phyloP scores from a whole-genome alignment of 2,888 invertebrate species.

The Gortyna flavago region DNA sequence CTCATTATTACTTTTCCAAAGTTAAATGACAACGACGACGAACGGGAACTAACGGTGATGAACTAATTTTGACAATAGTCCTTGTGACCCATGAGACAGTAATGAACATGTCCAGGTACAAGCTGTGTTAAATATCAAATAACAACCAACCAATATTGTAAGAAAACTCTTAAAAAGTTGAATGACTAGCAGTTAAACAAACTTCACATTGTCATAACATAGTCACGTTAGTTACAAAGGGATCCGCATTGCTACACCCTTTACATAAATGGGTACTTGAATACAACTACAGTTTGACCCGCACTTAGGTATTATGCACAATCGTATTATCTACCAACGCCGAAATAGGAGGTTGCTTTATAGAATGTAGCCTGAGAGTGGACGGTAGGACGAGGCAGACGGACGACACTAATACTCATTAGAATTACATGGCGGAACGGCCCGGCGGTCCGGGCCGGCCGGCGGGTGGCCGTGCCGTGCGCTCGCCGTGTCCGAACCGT shows the following conservation, averaged over 20 bases:
- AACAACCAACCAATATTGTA: neutral
- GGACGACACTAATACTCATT: slow-evolving; percentile 89
- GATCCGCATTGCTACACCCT: slow-evolving; percentile 46
- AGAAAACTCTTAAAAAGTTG: slow-evolving; percentile 12
- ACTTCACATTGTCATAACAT: slow-evolving; percentile 37
- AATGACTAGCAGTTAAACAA: slow-evolving; percentile 42
- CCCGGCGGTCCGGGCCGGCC: slow-evolving; percentile 56
- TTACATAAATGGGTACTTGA: slow-evolving; percentile 60
- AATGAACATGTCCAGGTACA: neutral
- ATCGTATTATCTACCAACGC: slow-evolving; percentile 73
- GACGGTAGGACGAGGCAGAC: slow-evolving; percentile 74
- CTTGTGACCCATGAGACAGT: too few relatives aligned
- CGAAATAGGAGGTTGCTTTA: slow-evolving; percentile 74
- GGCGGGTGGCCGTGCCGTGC: slow-evolving; percentile 29
- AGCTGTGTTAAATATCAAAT: neutral
- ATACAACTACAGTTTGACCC: slow-evolving; percentile 62
- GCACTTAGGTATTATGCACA: slow-evolving; percentile 70
- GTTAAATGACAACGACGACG: neutral
- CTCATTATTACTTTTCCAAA: neutral
- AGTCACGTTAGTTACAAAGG: slow-evolving; percentile 40
- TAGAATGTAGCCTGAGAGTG: slow-evolving; percentile 72
- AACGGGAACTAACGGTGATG: too few relatives aligned
- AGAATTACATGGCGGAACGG: slow-evolving; percentile 89
- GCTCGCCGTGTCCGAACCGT: slow-evolving; percentile 42
- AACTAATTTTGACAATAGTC: too few relatives aligned